Percentiles rank a stretch among this genome's conserved stretches.
Evolutionary conservation across 2,797 vertebrate species (phyloP).

Genomic region (Antrozous pallidus): DNA sequence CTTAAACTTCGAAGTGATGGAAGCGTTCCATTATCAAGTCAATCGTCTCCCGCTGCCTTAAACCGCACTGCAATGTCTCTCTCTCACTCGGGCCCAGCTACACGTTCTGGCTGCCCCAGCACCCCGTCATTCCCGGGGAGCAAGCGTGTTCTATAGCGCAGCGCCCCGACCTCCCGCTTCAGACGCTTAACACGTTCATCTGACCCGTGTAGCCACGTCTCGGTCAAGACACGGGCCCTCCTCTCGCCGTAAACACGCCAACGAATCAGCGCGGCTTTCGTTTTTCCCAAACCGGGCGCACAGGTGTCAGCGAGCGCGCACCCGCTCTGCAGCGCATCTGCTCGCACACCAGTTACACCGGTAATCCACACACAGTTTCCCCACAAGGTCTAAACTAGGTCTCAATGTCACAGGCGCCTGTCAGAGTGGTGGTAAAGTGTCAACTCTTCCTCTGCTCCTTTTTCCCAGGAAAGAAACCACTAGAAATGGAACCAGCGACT

Average conservation of each 20-base stretch:
- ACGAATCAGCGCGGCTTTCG: background rate
- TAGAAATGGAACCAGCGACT: slow-evolving; percentile 30
- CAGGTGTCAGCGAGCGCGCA: background rate
- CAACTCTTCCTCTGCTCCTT: background rate
- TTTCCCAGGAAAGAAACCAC: background rate
- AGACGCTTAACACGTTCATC: slow-evolving; percentile 29
- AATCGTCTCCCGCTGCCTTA: slow-evolving; percentile 21
- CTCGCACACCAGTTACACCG: background rate
- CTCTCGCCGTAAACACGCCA: background rate
- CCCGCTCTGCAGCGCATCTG: background rate
- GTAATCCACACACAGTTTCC: background rate
- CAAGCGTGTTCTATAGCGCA: background rate
- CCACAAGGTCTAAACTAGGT: too few relatives aligned
- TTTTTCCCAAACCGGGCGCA: slow-evolving; percentile 12
- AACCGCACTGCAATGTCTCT: background rate
- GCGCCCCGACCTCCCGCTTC: background rate
- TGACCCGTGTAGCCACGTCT: background rate
- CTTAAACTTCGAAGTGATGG: slow-evolving; percentile 34
- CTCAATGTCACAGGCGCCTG: background rate
- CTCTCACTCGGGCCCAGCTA: background rate
- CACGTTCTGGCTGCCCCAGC: background rate
- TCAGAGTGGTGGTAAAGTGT: background rate
- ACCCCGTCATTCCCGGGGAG: background rate
- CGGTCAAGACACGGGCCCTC: background rate
- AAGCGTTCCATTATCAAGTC: slow-evolving; percentile 41